A percentile compares a stretch with the other conserved stretches of the same genome.
These are phyloP conservation scores for Rhea pennata DNA, from an alignment of 2,113 vertebrate genomes.

Conservation along the genomic window DNA sequence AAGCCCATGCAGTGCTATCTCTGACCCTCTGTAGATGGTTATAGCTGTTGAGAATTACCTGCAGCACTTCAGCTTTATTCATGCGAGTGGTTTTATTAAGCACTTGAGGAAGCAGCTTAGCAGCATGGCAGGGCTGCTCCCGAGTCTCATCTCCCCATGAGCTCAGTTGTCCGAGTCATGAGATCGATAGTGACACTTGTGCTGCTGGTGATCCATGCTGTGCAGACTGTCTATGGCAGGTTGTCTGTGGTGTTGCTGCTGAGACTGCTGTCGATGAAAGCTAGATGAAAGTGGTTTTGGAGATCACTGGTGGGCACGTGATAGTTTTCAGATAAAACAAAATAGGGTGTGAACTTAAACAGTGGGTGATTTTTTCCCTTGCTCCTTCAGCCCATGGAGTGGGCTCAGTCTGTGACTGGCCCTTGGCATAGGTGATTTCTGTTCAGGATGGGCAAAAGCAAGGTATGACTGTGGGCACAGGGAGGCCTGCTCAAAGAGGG, in stretches of 20 bases:
- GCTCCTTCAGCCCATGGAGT: not conserved
- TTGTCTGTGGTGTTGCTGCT: not conserved
- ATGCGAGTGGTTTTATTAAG: not conserved
- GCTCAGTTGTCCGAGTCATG: not conserved
- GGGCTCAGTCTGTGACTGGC: not conserved
- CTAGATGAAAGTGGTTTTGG: not conserved
- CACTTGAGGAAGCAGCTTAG: not conserved
- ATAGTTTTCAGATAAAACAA: not conserved
- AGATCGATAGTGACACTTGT: not conserved
- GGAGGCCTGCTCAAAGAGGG: no score
- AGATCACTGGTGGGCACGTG: not conserved
- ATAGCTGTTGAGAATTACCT: not conserved
- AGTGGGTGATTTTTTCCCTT: not conserved
- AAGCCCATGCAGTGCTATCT: fast-evolving
- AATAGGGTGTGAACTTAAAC: not conserved
- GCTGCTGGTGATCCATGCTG: not conserved
- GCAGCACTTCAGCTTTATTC: not conserved
- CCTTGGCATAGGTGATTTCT: not conserved
- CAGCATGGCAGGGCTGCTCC: fast-evolving
- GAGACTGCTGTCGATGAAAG: not conserved
- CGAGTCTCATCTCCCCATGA: not conserved
- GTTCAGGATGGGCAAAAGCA: not conserved
- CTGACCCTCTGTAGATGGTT: not conserved
- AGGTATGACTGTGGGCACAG: no score
- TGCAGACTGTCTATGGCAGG: not conserved